These are phyloP conservation scores for Cariama cristata DNA, from an alignment of 2,113 vertebrate species.

Conservation along the genomic window DNA sequence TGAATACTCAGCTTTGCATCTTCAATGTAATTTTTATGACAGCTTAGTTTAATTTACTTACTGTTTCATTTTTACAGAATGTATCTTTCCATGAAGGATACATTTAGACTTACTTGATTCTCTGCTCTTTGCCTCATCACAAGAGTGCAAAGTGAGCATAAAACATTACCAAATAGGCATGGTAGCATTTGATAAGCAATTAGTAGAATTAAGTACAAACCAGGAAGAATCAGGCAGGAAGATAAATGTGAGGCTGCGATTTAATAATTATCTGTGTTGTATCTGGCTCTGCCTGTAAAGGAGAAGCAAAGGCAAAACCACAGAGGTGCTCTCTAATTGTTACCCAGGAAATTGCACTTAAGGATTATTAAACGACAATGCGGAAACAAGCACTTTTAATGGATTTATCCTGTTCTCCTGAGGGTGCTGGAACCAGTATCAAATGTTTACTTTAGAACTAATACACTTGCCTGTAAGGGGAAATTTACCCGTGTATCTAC, in stretches of 20 bases:
- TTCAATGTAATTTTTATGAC: not conserved
- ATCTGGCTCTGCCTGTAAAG: not conserved
- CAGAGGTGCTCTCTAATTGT: not conserved
- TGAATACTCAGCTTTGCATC: not conserved
- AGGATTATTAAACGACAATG: not conserved
- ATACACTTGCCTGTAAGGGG: not conserved
- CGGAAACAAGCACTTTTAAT: not conserved
- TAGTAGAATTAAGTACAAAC: not conserved
- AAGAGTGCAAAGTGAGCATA: not conserved
- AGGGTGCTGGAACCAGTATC: not conserved
- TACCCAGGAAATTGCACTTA: not conserved
- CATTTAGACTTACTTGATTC: not conserved
- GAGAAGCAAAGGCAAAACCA: not conserved
- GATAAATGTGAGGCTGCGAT: not conserved
- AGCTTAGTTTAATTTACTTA: not conserved
- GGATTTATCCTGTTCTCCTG: not conserved
- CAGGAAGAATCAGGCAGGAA: not conserved
- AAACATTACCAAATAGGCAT: not conserved
- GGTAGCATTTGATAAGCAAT: not conserved
- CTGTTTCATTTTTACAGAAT: not conserved
- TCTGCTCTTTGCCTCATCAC: not conserved
- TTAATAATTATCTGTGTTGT: not conserved
- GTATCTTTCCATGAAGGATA: not conserved
- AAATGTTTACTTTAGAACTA: not conserved
- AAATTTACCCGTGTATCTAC: not conserved